phyloP scores from a whole-genome alignment of 2,888 invertebrate species.

The Notocelia uddmanniana region DNA sequence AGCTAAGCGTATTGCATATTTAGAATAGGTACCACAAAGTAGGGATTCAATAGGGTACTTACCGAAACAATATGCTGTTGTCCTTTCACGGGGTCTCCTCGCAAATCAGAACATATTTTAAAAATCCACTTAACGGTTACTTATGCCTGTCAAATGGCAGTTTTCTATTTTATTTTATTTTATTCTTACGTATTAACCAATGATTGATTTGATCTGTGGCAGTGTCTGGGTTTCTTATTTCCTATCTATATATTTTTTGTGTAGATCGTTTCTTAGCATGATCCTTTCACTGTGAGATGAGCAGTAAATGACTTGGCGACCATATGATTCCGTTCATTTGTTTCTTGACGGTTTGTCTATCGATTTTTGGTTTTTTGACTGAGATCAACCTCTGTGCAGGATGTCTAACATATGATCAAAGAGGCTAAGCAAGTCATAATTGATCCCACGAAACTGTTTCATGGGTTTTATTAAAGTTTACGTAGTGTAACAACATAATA shows the following conservation, averaged over 20 bases:
- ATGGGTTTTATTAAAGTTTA: too few relatives aligned
- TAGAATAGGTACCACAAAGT: neutral
- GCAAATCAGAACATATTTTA: slow-evolving; percentile 70
- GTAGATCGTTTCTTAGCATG: slow-evolving; percentile 66
- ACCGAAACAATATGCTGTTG: slow-evolving; percentile 49
- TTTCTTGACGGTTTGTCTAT: slow-evolving; percentile 72
- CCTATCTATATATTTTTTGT: slow-evolving; percentile 66
- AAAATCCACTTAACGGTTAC: slow-evolving; percentile 57
- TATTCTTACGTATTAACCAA: slow-evolving; percentile 72
- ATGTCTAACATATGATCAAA: neutral
- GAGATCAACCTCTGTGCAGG: slow-evolving; percentile 38
- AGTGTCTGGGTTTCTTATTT: slow-evolving; percentile 66
- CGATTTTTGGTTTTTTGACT: slow-evolving; percentile 65
- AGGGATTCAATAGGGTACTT: slow-evolving; percentile 48
- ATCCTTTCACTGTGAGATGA: slow-evolving; percentile 68
- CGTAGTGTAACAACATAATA: too few relatives aligned
- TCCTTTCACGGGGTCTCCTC: slow-evolving; percentile 45
- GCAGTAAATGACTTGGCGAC: slow-evolving; percentile 78
- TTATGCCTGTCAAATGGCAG: slow-evolving; percentile 64
- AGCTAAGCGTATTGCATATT: neutral
- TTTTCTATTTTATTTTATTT: slow-evolving; percentile 57
- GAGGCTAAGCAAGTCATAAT: too few relatives aligned
- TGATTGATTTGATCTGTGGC: slow-evolving; percentile 64
- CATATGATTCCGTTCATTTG: slow-evolving; percentile 84
- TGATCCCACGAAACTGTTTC: too few relatives aligned